These are phyloP conservation scores for Egretta garzetta DNA, from an alignment of 2,113 vertebrate species.

Conservation along the genomic window DNA sequence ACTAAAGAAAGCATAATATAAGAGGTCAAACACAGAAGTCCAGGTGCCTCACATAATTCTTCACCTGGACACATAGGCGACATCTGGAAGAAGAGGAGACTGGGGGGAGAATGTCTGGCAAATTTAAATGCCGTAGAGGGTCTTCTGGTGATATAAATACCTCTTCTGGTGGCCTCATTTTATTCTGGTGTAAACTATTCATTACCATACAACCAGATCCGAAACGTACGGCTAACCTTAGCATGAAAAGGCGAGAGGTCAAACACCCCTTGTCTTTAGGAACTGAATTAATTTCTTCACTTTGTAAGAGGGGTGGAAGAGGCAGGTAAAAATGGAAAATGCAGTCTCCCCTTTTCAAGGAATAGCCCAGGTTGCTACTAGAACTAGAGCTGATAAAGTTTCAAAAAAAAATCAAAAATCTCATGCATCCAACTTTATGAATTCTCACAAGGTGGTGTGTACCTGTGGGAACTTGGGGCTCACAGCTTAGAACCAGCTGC, in stretches of 20 bases:
- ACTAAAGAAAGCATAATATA: background rate
- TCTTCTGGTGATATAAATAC: background rate
- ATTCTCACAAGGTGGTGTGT: background rate
- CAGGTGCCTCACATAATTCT: background rate
- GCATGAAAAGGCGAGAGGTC: background rate
- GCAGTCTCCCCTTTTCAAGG: background rate
- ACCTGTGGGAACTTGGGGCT: background rate
- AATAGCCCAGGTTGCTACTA: background rate
- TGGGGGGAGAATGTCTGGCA: background rate
- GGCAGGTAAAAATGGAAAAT: background rate
- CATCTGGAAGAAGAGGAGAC: background rate
- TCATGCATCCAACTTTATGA: fast-evolving
- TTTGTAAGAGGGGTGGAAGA: background rate
- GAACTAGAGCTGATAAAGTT: background rate
- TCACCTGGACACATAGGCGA: background rate
- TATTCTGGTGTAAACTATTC: background rate
- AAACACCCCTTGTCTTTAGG: fast-evolving
- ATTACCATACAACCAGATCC: background rate
- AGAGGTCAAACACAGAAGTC: background rate
- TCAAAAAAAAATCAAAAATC: background rate
- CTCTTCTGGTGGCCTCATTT: background rate
- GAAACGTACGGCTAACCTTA: background rate
- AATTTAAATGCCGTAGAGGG: background rate
- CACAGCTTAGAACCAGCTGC: background rate
- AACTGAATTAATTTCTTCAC: background rate